Conservation (phyloP, 2,888 invertebrate species). For the Nebria brevicollis region DNA sequence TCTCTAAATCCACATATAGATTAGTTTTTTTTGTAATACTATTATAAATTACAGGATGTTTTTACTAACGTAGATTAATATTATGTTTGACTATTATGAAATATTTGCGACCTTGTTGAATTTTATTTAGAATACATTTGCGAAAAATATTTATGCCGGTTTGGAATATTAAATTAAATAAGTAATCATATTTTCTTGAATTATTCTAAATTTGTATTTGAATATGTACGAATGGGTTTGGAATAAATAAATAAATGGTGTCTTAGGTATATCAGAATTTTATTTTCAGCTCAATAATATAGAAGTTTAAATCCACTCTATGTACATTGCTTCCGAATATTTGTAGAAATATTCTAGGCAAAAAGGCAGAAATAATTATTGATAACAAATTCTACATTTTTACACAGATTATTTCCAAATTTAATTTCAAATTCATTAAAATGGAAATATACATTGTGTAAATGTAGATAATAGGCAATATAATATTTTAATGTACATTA, state of each 20-base stretch:
- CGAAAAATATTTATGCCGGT: no score
- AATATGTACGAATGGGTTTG: not conserved
- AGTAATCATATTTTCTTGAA: no score
- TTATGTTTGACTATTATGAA: not conserved
- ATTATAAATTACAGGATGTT: constrained; percentile 13
- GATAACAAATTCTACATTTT: constrained; percentile 43
- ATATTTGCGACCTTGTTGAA: not conserved
- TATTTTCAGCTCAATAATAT: constrained; percentile 32
- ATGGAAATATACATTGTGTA: constrained; percentile 20
- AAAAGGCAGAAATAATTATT: constrained; percentile 43
- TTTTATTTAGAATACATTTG: not conserved
- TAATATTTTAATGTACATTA: constrained; percentile 25
- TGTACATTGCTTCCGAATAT: constrained; percentile 44
- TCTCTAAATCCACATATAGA: not conserved
- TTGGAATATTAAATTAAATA: no score
- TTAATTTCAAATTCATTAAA: not conserved
- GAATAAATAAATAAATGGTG: not conserved
- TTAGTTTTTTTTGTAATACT: not conserved
- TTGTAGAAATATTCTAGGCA: constrained; percentile 38
- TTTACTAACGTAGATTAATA: not conserved
- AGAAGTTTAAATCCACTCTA: constrained; percentile 43
- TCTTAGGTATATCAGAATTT: constrained; percentile 18
- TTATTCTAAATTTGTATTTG: no score
- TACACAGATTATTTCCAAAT: constrained; percentile 18
- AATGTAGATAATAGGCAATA: constrained; percentile 47